Percentiles rank a stretch among this genome's conserved stretches.
These are phyloP conservation scores for Lathamus discolor DNA, from an alignment of 2,113 vertebrate genomes.

Conservation along the genomic window DNA sequence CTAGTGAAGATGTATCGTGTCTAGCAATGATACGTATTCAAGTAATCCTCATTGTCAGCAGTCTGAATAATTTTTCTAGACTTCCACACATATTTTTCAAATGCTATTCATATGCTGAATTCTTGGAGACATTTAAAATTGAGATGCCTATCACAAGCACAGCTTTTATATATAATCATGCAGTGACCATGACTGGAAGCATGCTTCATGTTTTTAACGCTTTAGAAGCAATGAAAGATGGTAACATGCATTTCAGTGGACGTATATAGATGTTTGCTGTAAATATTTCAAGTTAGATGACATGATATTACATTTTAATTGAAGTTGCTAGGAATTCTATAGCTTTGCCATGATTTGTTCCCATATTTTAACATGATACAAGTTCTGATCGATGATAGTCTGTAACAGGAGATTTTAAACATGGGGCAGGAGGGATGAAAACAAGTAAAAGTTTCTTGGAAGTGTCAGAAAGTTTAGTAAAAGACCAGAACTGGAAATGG, in stretches of 20 bases:
- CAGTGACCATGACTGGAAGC: neutral
- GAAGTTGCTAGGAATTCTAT: constrained; percentile 20
- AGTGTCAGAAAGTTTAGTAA: neutral
- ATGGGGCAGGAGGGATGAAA: neutral
- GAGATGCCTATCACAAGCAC: neutral
- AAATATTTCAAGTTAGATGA: constrained; percentile 50
- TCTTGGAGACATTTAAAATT: constrained; percentile 20
- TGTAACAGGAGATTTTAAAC: neutral
- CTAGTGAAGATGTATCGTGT: neutral
- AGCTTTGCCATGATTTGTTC: neutral
- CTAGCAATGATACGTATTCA: neutral
- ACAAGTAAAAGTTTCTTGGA: neutral
- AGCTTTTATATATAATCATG: constrained; percentile 19
- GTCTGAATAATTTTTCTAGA: neutral
- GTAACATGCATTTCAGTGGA: constrained; percentile 31
- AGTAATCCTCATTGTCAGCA: neutral
- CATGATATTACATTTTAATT: constrained; percentile 30
- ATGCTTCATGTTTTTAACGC: neutral
- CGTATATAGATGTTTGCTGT: constrained; percentile 7
- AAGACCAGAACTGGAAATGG: neutral
- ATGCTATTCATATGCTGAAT: constrained; percentile 10
- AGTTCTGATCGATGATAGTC: neutral
- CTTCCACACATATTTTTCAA: neutral
- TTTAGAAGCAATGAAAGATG: constrained; percentile 16
- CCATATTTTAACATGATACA: neutral